phyloP scores from a whole-genome alignment of 2,888 invertebrate genomes.

The Agrilus mali region DNA sequence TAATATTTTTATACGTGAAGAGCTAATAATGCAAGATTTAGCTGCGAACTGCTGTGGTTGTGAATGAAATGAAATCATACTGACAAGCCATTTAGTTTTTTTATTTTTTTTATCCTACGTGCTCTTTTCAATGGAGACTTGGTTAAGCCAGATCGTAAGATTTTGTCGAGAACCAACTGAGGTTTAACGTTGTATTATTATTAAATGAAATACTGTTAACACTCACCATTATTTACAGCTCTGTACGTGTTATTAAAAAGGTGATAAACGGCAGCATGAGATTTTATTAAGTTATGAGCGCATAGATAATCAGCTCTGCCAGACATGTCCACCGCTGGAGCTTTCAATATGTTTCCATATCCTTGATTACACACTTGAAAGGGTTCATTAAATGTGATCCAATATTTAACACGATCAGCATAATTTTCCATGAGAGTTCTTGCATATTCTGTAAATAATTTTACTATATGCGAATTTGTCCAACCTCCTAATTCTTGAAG shows the following conservation, averaged over 20 bases:
- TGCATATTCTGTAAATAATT: constrained; percentile 41
- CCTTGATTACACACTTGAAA: constrained; percentile 10
- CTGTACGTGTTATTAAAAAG: constrained; percentile 23
- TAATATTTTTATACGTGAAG: no score
- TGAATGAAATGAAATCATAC: no score
- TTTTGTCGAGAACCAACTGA: no score
- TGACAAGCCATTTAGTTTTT: no score
- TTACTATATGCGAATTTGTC: constrained; percentile 44
- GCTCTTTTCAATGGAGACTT: no score
- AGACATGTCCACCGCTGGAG: constrained; percentile 4
- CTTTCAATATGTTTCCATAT: constrained; percentile 4
- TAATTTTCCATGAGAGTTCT: constrained; percentile 26
- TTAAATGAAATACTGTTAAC: no score
- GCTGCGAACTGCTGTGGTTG: no score
- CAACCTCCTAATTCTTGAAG: constrained; percentile 46
- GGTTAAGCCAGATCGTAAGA: no score
- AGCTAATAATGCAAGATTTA: no score
- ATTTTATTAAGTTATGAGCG: constrained; percentile 4
- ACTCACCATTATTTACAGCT: constrained; percentile 8
- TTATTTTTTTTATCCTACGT: no score
- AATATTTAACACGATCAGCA: constrained; percentile 12
- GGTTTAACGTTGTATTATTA: no score
- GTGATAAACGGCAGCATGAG: constrained; percentile 6
- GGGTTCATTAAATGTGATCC: constrained; percentile 17
- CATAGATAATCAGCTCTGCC: constrained; percentile 9